phyloP scores from a whole-genome alignment of 2,797 vertebrate species.

The Epinephelus awoara region DNA sequence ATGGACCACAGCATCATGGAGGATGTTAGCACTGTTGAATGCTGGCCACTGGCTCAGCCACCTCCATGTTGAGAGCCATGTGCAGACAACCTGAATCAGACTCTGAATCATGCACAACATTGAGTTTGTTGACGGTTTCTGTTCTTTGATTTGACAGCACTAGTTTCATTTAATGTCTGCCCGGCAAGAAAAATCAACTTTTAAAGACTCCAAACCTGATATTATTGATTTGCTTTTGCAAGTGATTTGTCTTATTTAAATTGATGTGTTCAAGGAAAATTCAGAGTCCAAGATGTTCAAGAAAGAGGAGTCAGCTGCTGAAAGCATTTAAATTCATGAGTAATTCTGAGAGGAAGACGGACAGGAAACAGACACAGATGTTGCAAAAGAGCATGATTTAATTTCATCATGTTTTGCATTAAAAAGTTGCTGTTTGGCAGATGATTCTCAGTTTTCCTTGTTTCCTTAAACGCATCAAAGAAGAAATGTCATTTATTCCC shows the following conservation, averaged over 20 bases:
- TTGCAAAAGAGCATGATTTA: slow-evolving; percentile 44
- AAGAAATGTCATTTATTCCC: slow-evolving; percentile 21
- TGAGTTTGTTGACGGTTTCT: no score
- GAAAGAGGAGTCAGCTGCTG: slow-evolving; percentile 32
- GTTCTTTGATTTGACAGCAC: neutral
- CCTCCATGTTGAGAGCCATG: no score
- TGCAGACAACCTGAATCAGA: no score
- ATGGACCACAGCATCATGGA: no score
- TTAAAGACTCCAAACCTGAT: neutral
- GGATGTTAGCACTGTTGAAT: no score
- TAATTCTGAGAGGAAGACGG: slow-evolving; percentile 38
- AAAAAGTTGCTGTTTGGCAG: slow-evolving; percentile 46
- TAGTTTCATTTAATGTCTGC: neutral
- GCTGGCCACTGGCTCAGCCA: no score
- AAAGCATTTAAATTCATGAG: slow-evolving; percentile 38
- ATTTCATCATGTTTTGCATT: slow-evolving; percentile 62
- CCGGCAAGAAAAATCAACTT: neutral
- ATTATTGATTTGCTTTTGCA: neutral
- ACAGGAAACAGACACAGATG: slow-evolving; percentile 60
- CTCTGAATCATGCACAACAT: no score
- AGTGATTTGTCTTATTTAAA: slow-evolving; percentile 36
- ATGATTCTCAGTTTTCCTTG: slow-evolving; percentile 18
- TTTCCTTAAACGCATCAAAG: slow-evolving; percentile 47
- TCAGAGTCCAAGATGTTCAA: slow-evolving; percentile 10
- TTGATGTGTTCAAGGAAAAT: slow-evolving; percentile 29